Evolutionary conservation across 2,888 invertebrate genomes (phyloP).

Genomic region (Halictus ligatus): DNA sequence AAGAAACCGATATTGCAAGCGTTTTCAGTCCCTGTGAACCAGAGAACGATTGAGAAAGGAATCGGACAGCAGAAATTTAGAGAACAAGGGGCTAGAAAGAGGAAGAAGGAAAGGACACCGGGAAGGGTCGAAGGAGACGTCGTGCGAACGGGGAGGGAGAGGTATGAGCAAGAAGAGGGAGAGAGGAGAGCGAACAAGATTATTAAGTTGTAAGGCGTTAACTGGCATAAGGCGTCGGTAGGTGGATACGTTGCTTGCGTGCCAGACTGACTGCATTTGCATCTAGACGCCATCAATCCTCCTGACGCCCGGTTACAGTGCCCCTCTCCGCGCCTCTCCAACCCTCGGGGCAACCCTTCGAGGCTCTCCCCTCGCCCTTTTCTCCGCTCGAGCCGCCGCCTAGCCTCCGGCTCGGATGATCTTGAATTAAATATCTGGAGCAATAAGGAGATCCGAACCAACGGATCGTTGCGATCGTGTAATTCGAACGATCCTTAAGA

Average conservation of each 20-base stretch:
- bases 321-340: conserved; percentile 52
- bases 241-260: conserved; percentile 83
- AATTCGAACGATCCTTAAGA: background rate
- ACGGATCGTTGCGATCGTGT: background rate
- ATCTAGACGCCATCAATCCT: conserved; percentile 85
- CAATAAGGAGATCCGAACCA: conserved; percentile 70
- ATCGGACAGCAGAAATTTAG: conserved; percentile 7
- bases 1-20: background rate
- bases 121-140: conserved; percentile 30
- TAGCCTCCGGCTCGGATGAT: conserved; percentile 65
- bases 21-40: background rate
- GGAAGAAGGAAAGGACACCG: conserved; percentile 47
- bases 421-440: conserved; percentile 81
- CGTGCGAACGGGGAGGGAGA: conserved; percentile 40
- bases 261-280: conserved; percentile 83
- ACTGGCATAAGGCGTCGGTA: conserved; percentile 84
- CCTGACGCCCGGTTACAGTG: conserved; percentile 82
- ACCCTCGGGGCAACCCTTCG: conserved; percentile 51
- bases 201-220: conserved; percentile 85
- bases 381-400: conserved; percentile 31
- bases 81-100: conserved; percentile 26
- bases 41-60: background rate
- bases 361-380: conserved; percentile 52
- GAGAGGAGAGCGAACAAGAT: conserved; percentile 77
- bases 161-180: conserved; percentile 34